These are phyloP conservation scores for Microctenopoma steveboyesi DNA, from an alignment of 2,797 vertebrate species.

Conservation along the genomic window DNA sequence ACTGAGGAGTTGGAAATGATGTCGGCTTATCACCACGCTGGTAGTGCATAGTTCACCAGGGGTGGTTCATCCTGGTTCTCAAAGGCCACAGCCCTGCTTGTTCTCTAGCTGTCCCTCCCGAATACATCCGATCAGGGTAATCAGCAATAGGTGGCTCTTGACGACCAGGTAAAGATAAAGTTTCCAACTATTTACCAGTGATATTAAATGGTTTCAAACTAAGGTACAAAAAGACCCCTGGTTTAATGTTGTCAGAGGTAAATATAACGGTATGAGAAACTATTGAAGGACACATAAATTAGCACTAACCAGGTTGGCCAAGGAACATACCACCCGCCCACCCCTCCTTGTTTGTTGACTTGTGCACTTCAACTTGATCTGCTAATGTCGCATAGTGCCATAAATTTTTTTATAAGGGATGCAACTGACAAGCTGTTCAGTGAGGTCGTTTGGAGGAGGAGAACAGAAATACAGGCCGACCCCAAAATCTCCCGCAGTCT, in stretches of 20 bases:
- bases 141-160: too few species aligned
- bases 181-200: too few species aligned
- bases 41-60: neutral
- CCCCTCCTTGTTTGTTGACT: neutral
- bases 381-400: neutral
- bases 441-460: conserved; percentile 84
- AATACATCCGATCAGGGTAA: too few species aligned
- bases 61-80: too few species aligned
- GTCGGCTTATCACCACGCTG: neutral
- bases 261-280: neutral
- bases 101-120: too few species aligned
- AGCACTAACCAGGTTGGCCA: neutral
- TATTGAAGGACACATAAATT: neutral
- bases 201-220: too few species aligned
- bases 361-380: neutral
- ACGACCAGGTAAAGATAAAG: too few species aligned
- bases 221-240: too few species aligned
- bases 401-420: conserved; percentile 79
- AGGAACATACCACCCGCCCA: neutral
- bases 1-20: neutral
- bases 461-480: conserved; percentile 86
- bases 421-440: conserved; percentile 91
- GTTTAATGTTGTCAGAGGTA: too few species aligned
- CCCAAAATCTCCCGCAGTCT: conserved; percentile 83
- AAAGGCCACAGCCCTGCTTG: too few species aligned